These are phyloP conservation scores for Ctenosaura bakeri DNA, from an alignment of 2,797 vertebrate species.

Conservation along the genomic window DNA sequence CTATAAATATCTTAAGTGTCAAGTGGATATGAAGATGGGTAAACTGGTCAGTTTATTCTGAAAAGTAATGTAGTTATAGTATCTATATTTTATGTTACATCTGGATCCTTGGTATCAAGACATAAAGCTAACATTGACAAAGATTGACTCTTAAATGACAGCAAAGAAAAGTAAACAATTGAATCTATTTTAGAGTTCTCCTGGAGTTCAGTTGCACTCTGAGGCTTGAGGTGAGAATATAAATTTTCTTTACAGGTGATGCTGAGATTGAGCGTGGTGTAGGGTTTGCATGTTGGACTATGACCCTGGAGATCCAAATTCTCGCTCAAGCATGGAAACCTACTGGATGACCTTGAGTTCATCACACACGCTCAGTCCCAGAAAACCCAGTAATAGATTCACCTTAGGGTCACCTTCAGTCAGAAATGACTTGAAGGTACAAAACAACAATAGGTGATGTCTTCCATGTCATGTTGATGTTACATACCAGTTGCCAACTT, in stretches of 20 bases:
- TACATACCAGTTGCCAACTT: constrained; percentile 19
- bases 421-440: too few relatives aligned
- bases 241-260: background rate
- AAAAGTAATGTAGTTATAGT: too few relatives aligned
- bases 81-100: constrained; percentile 25
- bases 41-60: constrained; percentile 3
- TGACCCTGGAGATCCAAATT: too few relatives aligned
- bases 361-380: too few relatives aligned
- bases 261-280: too few relatives aligned
- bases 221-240: constrained; percentile 20
- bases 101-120: background rate
- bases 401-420: too few relatives aligned
- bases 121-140: constrained; percentile 3
- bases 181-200: constrained; percentile 25
- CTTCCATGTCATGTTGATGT: constrained; percentile 51
- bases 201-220: constrained; percentile 30
- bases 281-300: too few relatives aligned
- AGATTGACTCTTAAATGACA: background rate
- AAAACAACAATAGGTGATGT: background rate
- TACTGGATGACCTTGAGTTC: too few relatives aligned
- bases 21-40: background rate
- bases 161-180: constrained; percentile 13
- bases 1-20: background rate
- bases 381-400: too few relatives aligned
- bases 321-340: too few relatives aligned